Evolutionary conservation across 2,797 vertebrate genomes (phyloP), one percentile per base, ranked within the genome.

Genomic region (Sus cebifrons): DNA sequence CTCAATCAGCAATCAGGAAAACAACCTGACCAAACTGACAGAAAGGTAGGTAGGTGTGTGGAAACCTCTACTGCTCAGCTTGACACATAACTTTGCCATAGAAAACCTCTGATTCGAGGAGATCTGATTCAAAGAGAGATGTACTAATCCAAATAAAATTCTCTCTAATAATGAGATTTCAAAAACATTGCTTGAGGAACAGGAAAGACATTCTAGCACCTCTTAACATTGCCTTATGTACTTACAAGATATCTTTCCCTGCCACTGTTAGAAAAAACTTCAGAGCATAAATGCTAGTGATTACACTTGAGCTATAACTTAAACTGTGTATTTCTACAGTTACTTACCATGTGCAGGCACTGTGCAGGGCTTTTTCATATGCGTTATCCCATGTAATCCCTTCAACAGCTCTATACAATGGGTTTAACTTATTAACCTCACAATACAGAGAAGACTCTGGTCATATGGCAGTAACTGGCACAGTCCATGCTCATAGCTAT

Each of bases 1-100:
- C 25, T 77, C 29, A 70, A 36, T 85, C 11, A 75, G 23, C 52
- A 96, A 92, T 94, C 60, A 79, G 54, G 15, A 82, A 92, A 86
- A 3, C 74, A 70, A 77, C 32, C 44, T 71, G 18, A 86, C 71
- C 65, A 92, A 95, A 92, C 11, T 12, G 27, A 73, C 27, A 52
- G 15, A 82, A 9, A 60, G 7, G 54, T 83, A 94, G 0, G 15
- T 56, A 95, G 5, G 20, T 62, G 1, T 60, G n/a, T 7, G 25
- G 70, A 95, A 94, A 71, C 21, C 5, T 86, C 71, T 64, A 17
- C 36, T 65, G 16, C 44, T 58, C 58, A 75, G 12, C 18, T 12
- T 86, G 21, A 71, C 27, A 21, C 27, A 18, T 27, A 86, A 95
- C 60, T 78, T 74, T 90, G 15, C 29, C 54, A 86, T 3, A 6